A percentile compares a stretch with the other conserved stretches of the same genome.
phyloP scores from a whole-genome alignment of 1,140 invertebrate genomes.

The Cydia splendana region DNA sequence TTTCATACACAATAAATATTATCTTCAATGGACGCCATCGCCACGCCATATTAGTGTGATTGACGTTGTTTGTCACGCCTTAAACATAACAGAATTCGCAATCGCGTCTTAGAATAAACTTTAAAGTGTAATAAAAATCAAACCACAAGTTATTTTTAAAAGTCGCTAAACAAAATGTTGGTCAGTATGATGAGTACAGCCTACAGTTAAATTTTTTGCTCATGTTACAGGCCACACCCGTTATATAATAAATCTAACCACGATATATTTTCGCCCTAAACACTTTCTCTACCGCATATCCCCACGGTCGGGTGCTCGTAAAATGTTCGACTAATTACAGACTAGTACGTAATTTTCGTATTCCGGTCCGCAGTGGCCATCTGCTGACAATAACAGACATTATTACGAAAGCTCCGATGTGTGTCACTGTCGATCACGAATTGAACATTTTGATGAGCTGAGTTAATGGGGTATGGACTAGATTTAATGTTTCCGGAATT shows the following conservation, averaged over 20 bases:
- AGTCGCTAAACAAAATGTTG: too few relatives aligned
- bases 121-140: too few relatives aligned
- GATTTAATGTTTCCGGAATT: not conserved
- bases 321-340: constrained; percentile 31
- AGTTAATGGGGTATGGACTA: not conserved
- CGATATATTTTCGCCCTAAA: not conserved
- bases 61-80: too few relatives aligned
- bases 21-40: too few relatives aligned
- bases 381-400: constrained; percentile 49
- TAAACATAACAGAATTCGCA: too few relatives aligned
- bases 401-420: constrained; percentile 34
- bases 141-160: too few relatives aligned
- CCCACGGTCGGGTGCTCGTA: constrained; percentile 53
- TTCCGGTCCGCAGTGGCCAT: constrained; percentile 57
- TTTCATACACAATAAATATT: too few relatives aligned
- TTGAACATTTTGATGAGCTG: not conserved
- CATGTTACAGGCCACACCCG: too few relatives aligned
- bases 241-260: not conserved
- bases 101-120: too few relatives aligned
- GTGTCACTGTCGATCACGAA: constrained; percentile 10
- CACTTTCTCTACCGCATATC: not conserved
- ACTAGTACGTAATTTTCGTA: constrained; percentile 47
- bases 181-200: too few relatives aligned
- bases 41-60: too few relatives aligned
- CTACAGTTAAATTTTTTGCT: too few relatives aligned